Percentiles rank a stretch among this genome's conserved stretches.
Evolutionary conservation across 2,113 vertebrate genomes (phyloP).

Genomic region (Sylvicapra grimmia): DNA sequence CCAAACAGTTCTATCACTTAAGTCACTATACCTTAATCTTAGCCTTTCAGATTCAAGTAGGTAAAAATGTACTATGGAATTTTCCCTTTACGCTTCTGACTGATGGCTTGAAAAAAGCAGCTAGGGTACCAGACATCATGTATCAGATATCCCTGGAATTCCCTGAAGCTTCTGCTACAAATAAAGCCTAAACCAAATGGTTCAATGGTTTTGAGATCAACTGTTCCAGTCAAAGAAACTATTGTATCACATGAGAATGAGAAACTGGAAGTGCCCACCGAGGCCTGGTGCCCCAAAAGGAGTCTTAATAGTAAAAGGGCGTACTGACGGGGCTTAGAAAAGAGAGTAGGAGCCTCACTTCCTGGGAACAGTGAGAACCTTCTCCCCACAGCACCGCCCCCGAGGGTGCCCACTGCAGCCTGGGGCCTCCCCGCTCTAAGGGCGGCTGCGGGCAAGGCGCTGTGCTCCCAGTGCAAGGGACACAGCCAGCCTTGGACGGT

Average conservation of each 20-base stretch:
- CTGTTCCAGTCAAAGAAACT: background rate
- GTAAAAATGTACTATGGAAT: background rate
- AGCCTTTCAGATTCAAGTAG: background rate
- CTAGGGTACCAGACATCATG: background rate
- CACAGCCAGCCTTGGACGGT: background rate
- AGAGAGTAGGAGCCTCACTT: too few species aligned
- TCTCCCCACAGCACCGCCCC: rapidly evolving
- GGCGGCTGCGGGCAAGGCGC: background rate
- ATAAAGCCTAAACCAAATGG: background rate
- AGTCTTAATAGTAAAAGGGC: background rate
- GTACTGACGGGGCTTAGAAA: too few species aligned
- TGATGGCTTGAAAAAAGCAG: background rate
- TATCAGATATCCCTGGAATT: background rate
- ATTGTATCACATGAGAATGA: background rate
- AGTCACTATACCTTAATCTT: background rate
- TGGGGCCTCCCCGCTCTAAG: background rate
- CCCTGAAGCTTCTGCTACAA: background rate
- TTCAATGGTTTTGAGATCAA: background rate
- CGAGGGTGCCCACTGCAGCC: background rate
- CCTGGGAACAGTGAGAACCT: background rate
- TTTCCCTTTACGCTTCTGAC: background rate
- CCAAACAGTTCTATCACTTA: background rate
- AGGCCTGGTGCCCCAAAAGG: background rate
- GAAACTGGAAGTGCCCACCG: background rate
- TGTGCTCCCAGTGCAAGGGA: background rate